Evolutionary conservation across 1,140 invertebrate genomes (phyloP).

Genomic region (Brachionus rubens): DNA sequence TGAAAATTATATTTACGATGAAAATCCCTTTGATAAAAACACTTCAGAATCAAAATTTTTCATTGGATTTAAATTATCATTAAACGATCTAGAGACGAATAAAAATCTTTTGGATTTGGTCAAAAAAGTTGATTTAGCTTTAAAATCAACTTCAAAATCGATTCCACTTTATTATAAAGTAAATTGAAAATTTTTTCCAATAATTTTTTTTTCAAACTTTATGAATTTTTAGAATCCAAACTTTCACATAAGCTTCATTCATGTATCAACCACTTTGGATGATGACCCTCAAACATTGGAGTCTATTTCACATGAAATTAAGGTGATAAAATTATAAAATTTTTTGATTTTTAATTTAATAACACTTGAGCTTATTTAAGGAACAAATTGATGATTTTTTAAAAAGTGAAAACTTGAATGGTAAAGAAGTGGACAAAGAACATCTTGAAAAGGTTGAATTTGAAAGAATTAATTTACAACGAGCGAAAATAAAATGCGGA

Average conservation of each 20-base stretch:
- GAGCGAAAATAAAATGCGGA: neutral
- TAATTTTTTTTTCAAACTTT: neutral
- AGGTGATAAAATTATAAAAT: neutral
- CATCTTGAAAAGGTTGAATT: too few relatives aligned
- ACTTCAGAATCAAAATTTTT: neutral
- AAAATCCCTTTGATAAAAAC: neutral
- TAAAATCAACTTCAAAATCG: conserved; percentile 1
- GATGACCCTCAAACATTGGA: neutral
- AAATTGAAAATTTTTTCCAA: neutral
- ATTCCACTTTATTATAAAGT: conserved; percentile 9
- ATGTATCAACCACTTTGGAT: neutral
- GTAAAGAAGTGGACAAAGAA: neutral
- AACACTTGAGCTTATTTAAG: neutral
- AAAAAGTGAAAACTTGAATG: neutral
- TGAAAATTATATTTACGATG: neutral
- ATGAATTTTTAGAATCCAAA: neutral
- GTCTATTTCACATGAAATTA: neutral
- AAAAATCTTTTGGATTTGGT: neutral
- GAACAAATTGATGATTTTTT: neutral
- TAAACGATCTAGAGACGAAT: neutral
- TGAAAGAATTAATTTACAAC: too few relatives aligned
- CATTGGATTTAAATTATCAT: neutral
- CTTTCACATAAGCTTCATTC: neutral
- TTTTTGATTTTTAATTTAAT: neutral
- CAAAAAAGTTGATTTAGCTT: neutral